Percentiles rank a stretch among this genome's conserved stretches.
Conservation (phyloP, 2,113 vertebrate species). For the Aramus guarauna region DNA sequence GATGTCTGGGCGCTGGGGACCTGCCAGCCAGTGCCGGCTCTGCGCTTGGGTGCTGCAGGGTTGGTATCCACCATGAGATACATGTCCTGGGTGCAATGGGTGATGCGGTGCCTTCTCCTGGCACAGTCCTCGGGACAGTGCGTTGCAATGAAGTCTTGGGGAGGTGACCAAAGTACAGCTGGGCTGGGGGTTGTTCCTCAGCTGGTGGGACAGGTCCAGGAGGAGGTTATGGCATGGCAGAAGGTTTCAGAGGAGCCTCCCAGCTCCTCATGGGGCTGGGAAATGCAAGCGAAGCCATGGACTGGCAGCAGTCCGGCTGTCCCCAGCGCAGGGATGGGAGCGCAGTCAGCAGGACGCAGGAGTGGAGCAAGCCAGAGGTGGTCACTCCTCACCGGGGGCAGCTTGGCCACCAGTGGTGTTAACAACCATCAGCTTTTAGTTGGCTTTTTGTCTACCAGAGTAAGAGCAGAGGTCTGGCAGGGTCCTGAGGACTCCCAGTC, state of each 20-base stretch:
- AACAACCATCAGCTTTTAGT: background rate
- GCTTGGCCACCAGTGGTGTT: background rate
- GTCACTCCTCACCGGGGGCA: background rate
- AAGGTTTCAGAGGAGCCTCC: background rate
- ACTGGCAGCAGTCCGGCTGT: rapidly evolving
- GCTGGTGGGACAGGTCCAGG: background rate
- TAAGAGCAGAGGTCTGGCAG: background rate
- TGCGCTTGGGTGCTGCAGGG: background rate
- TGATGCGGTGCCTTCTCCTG: background rate
- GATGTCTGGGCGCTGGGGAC: background rate
- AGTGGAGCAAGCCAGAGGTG: background rate
- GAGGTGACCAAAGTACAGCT: background rate
- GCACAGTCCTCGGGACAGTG: background rate
- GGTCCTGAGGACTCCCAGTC: background rate
- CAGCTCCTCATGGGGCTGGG: background rate
- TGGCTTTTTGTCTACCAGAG: background rate
- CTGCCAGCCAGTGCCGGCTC: background rate
- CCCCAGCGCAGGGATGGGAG: background rate
- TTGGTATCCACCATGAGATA: background rate
- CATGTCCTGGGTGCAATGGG: background rate
- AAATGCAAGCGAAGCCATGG: background rate
- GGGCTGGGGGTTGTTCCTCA: background rate
- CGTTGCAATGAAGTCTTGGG: rapidly evolving
- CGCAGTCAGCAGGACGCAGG: background rate
- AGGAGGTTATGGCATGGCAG: background rate